phyloP scores from a whole-genome alignment of 2,797 vertebrate genomes.

The Erithacus rubecula region DNA sequence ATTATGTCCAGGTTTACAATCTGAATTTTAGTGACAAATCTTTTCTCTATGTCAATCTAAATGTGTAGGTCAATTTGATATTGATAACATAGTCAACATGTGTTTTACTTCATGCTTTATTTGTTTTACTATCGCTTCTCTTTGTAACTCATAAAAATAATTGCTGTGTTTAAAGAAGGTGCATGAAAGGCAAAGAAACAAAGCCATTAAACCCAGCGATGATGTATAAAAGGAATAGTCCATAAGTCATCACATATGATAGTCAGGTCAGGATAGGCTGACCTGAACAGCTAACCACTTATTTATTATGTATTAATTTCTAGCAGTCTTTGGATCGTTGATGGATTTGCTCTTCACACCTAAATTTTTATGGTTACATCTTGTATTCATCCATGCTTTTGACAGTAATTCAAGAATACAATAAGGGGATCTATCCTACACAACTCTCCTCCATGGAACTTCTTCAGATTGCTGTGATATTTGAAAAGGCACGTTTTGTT shows the following conservation, averaged over 20 bases:
- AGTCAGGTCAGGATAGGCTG: background rate
- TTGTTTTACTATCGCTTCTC: background rate
- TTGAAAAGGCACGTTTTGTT: background rate
- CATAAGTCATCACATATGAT: background rate
- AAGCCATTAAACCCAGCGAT: background rate
- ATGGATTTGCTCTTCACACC: background rate
- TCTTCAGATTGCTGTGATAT: background rate
- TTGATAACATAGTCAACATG: background rate
- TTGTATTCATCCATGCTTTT: background rate
- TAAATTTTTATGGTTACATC: background rate
- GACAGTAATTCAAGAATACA: background rate
- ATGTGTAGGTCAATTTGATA: background rate
- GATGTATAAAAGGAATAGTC: background rate
- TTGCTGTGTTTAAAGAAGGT: background rate
- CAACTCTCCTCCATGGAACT: background rate
- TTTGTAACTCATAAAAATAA: background rate
- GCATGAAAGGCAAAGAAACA: background rate
- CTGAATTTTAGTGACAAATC: background rate
- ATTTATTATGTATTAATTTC: background rate
- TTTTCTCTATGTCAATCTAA: background rate
- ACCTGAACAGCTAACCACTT: background rate
- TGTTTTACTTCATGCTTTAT: background rate
- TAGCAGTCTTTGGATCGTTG: background rate
- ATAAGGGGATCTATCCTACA: background rate
- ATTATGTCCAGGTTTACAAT: background rate